These are phyloP conservation scores for Atherinosoma microstoma DNA, from an alignment of 2,797 vertebrate species.

Conservation along the genomic window DNA sequence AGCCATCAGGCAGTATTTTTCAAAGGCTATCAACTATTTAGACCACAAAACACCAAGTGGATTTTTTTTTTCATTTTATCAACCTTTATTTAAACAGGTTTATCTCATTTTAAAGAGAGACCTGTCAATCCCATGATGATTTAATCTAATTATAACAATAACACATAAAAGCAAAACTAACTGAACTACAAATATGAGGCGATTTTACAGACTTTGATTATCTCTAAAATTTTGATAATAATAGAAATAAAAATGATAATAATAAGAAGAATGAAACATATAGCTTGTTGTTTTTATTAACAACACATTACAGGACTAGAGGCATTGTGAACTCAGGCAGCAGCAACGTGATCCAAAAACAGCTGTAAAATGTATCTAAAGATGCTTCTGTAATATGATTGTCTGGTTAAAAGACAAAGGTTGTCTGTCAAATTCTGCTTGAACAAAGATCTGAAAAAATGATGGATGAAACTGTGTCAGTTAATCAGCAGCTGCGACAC, in stretches of 20 bases:
- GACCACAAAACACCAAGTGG: background rate
- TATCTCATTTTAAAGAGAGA: too few species aligned
- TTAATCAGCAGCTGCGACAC: background rate
- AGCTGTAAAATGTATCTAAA: background rate
- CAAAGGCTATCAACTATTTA: background rate
- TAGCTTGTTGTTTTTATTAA: background rate
- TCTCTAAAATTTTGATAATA: background rate
- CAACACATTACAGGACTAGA: background rate
- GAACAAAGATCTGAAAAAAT: slow-evolving; percentile 17
- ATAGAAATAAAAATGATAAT: background rate
- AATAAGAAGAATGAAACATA: background rate
- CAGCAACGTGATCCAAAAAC: background rate
- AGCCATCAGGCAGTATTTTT: background rate
- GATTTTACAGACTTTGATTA: too few species aligned
- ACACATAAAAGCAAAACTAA: too few species aligned
- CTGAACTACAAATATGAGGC: too few species aligned
- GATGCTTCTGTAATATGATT: background rate
- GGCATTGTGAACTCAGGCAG: background rate
- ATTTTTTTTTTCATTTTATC: background rate
- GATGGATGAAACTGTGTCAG: slow-evolving; percentile 3
- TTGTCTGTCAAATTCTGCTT: slow-evolving; percentile 3
- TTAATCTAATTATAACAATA: too few species aligned
- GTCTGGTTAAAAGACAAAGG: background rate
- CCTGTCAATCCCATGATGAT: too few species aligned
- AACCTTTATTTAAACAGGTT: too few species aligned